Evolutionary conservation across 2,888 invertebrate species (phyloP), one percentile per base, ranked within the genome.

Genomic region (Cacoxenus indagator): DNA sequence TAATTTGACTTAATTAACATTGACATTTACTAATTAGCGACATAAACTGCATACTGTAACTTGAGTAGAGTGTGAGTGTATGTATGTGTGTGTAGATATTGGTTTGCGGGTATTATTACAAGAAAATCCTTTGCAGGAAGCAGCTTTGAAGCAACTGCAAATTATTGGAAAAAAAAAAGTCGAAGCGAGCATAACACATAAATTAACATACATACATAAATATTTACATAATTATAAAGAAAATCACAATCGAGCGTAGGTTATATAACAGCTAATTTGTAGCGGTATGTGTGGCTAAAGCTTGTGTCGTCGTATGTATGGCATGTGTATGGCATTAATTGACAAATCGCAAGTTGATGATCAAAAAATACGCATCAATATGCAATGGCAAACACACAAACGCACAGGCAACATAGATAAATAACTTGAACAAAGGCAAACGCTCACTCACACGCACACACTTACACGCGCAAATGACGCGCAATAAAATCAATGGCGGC

Each of bases 401-500:
- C 43, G 62, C 17, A 51, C 64, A 68, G 14, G 51, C 64, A 31
- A 4, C 17, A 24, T 43, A 19, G 11, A 26, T 27, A 17, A 17
- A 31, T 19, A 51, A 9, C 17, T 27, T 27, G 31, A 64, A 62
- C 51, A 62, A 31, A 62, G 61, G 31, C 29, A n/a, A n/a, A n/a
- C n/a, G n/a, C n/a, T n/a, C n/a, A n/a, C n/a, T n/a, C 19, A 68
- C 55, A 54, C 51, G 26, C 62, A 64, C 54, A 70, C 66, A 65
- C 29, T 22, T 65, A 61, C 69, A 57, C 26, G 66, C 66, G 54
- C 69, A 48, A 67, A 67, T 69, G 68, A 72, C 70, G 72, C 73
- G 74, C 75, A 75, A 75, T 78, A 73, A 79, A 79, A 78, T 78
- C 78, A 79, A 79, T 79, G 76, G 75, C n/a, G n/a, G n/a, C 66